Base-by-base conservation (phyloP, 1,140 invertebrate genomes). In the Ectropis grisescens region DNA sequence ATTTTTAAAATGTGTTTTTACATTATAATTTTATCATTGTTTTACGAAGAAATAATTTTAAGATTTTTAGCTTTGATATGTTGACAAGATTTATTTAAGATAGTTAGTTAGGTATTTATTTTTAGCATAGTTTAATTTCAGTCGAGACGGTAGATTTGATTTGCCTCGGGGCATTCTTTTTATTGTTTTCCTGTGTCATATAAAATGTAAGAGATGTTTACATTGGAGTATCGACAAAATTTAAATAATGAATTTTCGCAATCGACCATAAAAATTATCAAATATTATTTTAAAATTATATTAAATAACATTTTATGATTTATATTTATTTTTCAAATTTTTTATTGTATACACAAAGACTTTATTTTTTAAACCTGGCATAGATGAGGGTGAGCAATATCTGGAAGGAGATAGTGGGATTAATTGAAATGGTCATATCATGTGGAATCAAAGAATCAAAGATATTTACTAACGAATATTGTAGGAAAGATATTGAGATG, bases 1-100 rank as follows among this genome's bases (percentile, higher is more conserved):
- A 81, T 78, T 81, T n/a, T 81, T 70, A 78, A 78, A 19, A 81
- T 78, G 71, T 78, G 76, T 81, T 81, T 79, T 81, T 78, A 74
- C 69, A 81, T 81, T 76, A 69, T 81, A 78, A 78, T 81, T 81
- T 81, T 81, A 81, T 81, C 76, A 78, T 81, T 81, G 72, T 81
- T 81, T 81, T 72, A 74, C 65, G 68, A 58, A 62, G 67, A 47
- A 54, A 57, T 56, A 61, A 81, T 65, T 76, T 49, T 76, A 74
- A 81, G 67, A 76, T 75, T 74, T 75, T 74, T 69, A 67, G 65
- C 69, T 76, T 69, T 69, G 65, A 78, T 57, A 67, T 68, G 69
- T 79, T 75, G 69, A 78, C 54, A 70, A 67, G 72, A 68, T 78
- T 19, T 78, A 78, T 81, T 81, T 81, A 81, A 81, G 71, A 68